Evolutionary conservation across 1,140 invertebrate species (phyloP).

Genomic region (Zaprionus taronus): DNA sequence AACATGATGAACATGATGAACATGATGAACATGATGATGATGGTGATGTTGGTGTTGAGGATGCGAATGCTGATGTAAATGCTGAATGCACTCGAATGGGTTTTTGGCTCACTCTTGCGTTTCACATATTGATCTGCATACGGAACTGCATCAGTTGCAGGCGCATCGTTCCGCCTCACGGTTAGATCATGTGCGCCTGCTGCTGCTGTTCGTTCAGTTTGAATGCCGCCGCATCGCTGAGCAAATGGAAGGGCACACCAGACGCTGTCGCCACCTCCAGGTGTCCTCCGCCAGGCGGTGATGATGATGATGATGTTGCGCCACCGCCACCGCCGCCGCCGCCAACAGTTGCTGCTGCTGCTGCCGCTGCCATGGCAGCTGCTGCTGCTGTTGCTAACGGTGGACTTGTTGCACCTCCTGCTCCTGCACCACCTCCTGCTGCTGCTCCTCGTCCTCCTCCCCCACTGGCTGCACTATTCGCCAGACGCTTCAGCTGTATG

Average conservation of each 20-base stretch:
- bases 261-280: slow-evolving; percentile 85
- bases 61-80: background rate
- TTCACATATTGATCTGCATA: slow-evolving; percentile 18
- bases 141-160: slow-evolving; percentile 3
- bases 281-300: slow-evolving; percentile 25
- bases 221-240: slow-evolving; percentile 85
- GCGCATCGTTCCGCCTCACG: slow-evolving; percentile 19
- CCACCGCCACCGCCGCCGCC: background rate
- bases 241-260: slow-evolving; percentile 90
- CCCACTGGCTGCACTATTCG: slow-evolving; percentile 38
- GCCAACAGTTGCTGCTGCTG: slow-evolving; percentile 29
- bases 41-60: background rate
- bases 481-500: slow-evolving; percentile 51
- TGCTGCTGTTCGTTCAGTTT: slow-evolving; percentile 66
- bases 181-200: slow-evolving; percentile 74
- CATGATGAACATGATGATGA: background rate
- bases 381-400: slow-evolving; percentile 21
- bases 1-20: background rate
- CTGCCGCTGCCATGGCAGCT: slow-evolving; percentile 12
- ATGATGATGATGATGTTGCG: slow-evolving; percentile 3
- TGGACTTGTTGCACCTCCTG: background rate
- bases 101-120: slow-evolving; percentile 40
- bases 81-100: slow-evolving; percentile 3
- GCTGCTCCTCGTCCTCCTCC: background rate
- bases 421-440: background rate